phyloP scores from a whole-genome alignment of 1,140 invertebrate genomes.

The Scaptodrosophila lebanonensis region DNA sequence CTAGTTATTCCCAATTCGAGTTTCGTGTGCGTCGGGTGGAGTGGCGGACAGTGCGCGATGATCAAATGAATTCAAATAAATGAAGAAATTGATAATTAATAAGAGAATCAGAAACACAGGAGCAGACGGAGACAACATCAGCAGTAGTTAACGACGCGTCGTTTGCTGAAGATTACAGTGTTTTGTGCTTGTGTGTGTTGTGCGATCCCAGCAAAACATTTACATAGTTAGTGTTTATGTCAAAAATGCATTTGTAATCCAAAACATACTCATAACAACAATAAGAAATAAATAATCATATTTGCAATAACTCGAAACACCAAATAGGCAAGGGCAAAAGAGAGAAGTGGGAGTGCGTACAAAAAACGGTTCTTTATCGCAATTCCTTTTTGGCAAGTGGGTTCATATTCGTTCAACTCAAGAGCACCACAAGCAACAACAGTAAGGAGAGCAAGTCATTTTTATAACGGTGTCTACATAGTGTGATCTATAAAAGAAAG shows the following conservation, averaged over 20 bases:
- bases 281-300: slow-evolving; percentile 15
- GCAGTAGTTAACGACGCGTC: slow-evolving; percentile 7
- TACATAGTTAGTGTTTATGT: slow-evolving; percentile 20
- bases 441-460: slow-evolving; percentile 4
- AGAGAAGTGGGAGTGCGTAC: not conserved
- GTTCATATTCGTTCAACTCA: too few relatives aligned
- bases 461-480: slow-evolving; percentile 19
- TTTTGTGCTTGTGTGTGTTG: slow-evolving; percentile 20
- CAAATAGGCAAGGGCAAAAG: slow-evolving; percentile 27
- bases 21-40: slow-evolving; percentile 46
- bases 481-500: slow-evolving; percentile 5
- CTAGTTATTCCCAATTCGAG: slow-evolving; percentile 50
- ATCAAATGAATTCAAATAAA: slow-evolving; percentile 36
- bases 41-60: slow-evolving; percentile 37
- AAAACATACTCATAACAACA: too few relatives aligned
- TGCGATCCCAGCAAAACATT: slow-evolving; percentile 11
- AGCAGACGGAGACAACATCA: slow-evolving; percentile 13
- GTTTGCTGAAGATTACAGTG: slow-evolving; percentile 9
- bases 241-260: slow-evolving; percentile 2
- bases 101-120: slow-evolving; percentile 23
- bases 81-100: slow-evolving; percentile 44
- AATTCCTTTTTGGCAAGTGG: slow-evolving; percentile 16
- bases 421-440: slow-evolving; percentile 8
- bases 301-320: slow-evolving; percentile 28
- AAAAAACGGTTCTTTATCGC: slow-evolving; percentile 46